Evolutionary conservation across 2,888 invertebrate species (phyloP), one percentile per base, ranked within the genome.

Genomic region (Phortica magna): DNA sequence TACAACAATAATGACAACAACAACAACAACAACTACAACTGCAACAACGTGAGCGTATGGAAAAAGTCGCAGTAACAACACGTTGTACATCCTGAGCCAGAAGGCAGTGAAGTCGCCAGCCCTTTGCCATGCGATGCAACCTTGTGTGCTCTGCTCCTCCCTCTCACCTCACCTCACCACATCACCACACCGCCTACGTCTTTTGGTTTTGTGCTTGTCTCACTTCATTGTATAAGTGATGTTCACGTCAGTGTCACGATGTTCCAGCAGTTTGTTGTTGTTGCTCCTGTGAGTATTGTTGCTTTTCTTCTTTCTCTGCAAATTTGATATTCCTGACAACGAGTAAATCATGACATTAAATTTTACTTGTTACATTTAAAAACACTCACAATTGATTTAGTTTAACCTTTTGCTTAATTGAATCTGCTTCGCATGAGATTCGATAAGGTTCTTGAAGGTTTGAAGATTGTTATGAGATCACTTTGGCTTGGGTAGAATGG

Each of bases 231-330:
- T 84, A 84, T 87, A 87, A 86, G 86, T 88, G 85, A 86, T 84
- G 83, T 87, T 77, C 83, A 77, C 88, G 85, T 88, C 85, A 88
- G 83, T 86, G 85, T 88, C 85, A 85, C 79, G 64, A 76, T 76
- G 76, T 78, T 74, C 73, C 64, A 70, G 67, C 31, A 31, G 31
- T 31, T 72, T 76, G 76, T 72, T 72, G 55, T 73, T 78, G 76
- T 67, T 81, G 76, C 73, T 75, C 70, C 76, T 73, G 73, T n/a
- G n/a, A n/a, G n/a, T 74, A 72, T 17, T 64, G 17, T 12, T 65
- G 12, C 19, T 55, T 68, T 57, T 55, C 39, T 22, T 59, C 19
- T 41, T 77, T 71, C 74, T 75, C 31, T 65, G 74, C 22, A 43
- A 43, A 17, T 31, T 75, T 79, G 73, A 75, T 70, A 72, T 67